Conservation (phyloP, 1,140 invertebrate species). For the Hormaphis cornu region DNA sequence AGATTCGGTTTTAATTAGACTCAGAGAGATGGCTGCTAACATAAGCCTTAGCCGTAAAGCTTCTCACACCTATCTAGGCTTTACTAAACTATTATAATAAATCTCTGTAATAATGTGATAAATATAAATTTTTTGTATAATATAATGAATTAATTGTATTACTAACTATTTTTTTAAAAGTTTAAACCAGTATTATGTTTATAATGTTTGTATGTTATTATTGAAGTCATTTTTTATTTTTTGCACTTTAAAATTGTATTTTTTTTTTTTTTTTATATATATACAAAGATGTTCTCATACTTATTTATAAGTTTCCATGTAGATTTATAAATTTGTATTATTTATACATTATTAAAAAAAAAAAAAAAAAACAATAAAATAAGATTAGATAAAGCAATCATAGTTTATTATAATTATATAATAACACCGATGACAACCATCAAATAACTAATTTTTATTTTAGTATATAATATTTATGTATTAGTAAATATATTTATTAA, state of each 20-base stretch:
- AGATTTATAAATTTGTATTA: neutral
- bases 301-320: neutral
- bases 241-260: neutral
- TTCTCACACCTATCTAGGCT: slow-evolving; percentile 3
- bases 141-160: neutral
- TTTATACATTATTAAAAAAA: neutral
- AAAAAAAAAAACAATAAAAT: neutral
- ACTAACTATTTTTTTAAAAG: neutral
- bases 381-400: neutral
- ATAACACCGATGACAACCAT: neutral
- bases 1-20: slow-evolving; percentile 16
- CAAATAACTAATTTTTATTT: slow-evolving; percentile 1
- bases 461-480: neutral
- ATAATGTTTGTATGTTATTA: neutral
- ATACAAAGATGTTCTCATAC: neutral
- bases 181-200: slow-evolving; percentile 11
- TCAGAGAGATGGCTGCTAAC: neutral
- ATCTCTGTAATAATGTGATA: neutral
- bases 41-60: slow-evolving; percentile 1
- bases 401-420: neutral
- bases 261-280: neutral
- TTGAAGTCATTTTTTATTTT: neutral
- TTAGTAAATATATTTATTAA: neutral
- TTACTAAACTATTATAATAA: neutral
- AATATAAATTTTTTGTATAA: neutral